phyloP scores from a whole-genome alignment of 2,113 vertebrate species.

The Chauna torquata region DNA sequence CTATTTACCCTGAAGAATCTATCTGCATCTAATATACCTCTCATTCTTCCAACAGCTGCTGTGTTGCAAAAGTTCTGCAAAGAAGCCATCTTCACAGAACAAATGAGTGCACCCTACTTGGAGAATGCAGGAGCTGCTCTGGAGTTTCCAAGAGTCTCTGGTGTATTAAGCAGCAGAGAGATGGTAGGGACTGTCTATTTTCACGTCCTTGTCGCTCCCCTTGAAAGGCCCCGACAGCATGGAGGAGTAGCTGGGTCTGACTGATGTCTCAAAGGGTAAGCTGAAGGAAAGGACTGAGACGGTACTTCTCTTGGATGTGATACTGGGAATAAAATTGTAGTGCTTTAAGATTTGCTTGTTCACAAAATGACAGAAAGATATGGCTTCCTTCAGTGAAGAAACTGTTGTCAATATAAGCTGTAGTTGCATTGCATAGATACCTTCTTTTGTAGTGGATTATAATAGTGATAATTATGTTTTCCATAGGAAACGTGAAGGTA shows the following conservation, averaged over 20 bases:
- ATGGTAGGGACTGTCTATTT: neutral
- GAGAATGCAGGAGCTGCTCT: neutral
- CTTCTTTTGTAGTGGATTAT: neutral
- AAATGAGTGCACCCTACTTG: neutral
- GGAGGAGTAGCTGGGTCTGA: neutral
- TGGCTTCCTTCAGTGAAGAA: neutral
- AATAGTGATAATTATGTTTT: conserved; percentile 8
- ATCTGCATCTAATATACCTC: neutral
- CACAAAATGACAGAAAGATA: neutral
- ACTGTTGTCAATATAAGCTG: neutral
- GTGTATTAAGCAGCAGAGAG: neutral
- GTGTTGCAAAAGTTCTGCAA: neutral
- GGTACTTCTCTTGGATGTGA: neutral
- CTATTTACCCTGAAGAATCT: neutral
- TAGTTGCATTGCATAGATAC: neutral
- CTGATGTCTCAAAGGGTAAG: neutral
- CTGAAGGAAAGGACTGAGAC: neutral
- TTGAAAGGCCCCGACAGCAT: neutral
- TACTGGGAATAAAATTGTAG: neutral
- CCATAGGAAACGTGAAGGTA: neutral
- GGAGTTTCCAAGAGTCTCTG: neutral
- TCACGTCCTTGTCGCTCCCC: neutral
- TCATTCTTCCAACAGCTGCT: neutral
- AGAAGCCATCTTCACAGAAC: neutral
- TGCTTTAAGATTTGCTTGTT: neutral